These are phyloP conservation scores for Mesorhabditis belari DNA, from an alignment of 2,888 invertebrate genomes.

Conservation along the genomic window DNA sequence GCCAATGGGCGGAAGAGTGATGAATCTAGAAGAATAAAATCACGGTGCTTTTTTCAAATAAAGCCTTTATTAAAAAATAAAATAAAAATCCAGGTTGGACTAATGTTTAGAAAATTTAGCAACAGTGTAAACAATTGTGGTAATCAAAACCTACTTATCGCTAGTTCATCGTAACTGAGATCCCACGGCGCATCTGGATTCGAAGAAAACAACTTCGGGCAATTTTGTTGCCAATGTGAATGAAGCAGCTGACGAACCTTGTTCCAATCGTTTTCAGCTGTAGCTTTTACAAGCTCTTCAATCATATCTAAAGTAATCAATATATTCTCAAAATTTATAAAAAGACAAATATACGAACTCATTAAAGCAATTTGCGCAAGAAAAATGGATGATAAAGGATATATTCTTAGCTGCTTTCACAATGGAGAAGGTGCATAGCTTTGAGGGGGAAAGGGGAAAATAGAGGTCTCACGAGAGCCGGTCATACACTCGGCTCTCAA, in stretches of 20 bases:
- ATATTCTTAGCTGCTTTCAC: too few relatives aligned
- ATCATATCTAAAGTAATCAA: constrained; percentile 11
- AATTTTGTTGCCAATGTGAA: constrained; percentile 41
- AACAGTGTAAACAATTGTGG: neutral
- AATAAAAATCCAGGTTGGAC: neutral
- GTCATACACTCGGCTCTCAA: too few relatives aligned
- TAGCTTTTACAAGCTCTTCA: constrained; percentile 36
- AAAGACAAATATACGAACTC: neutral
- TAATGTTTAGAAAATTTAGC: neutral
- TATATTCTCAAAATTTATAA: neutral
- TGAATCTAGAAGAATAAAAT: constrained; percentile 2
- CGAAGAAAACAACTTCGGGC: constrained; percentile 27
- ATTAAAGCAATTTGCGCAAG: neutral
- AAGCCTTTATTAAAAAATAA: neutral
- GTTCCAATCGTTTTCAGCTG: constrained; percentile 38
- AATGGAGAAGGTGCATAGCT: too few relatives aligned
- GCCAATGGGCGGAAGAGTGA: neutral
- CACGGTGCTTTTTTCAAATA: neutral
- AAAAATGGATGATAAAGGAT: neutral
- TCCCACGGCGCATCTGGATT: constrained; percentile 43
- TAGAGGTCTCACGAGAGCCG: too few relatives aligned
- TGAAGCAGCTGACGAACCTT: constrained; percentile 32
- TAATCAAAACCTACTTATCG: constrained; percentile 26
- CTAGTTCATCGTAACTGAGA: constrained; percentile 19
- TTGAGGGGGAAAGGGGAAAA: too few relatives aligned